phyloP scores from a whole-genome alignment of 1,140 invertebrate genomes.

The Neodiprion lecontei region DNA sequence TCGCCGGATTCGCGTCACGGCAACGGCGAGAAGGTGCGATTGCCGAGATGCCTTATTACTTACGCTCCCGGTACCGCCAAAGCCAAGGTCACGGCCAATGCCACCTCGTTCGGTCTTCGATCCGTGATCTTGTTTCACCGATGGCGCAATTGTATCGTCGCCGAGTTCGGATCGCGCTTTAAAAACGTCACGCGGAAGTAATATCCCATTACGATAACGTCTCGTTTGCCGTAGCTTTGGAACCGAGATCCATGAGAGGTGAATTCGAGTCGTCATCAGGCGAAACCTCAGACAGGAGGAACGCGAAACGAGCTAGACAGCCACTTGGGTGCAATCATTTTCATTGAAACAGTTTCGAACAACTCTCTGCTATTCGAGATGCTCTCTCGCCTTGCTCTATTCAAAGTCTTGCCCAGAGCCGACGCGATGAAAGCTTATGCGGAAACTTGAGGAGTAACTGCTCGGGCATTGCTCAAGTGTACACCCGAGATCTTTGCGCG shows the following conservation, averaged over 20 bases:
- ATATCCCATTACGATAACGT: neutral
- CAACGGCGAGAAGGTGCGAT: constrained; percentile 14
- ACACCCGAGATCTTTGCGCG: too few species aligned
- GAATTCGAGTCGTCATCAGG: neutral
- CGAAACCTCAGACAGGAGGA: neutral
- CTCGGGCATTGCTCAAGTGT: too few species aligned
- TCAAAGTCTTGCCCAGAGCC: too few species aligned
- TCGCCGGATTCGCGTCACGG: constrained; percentile 1
- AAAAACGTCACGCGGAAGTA: neutral
- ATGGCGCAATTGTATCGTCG: constrained; percentile 13
- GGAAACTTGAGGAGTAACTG: neutral
- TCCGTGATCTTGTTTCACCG: neutral
- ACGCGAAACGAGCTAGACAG: constrained; percentile 1
- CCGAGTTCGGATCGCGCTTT: neutral
- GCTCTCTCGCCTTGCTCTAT: neutral
- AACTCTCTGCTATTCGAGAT: neutral
- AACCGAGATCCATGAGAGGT: neutral
- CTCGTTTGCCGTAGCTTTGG: neutral
- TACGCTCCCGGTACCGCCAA: constrained; percentile 37
- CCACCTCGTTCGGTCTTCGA: neutral
- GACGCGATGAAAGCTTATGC: neutral
- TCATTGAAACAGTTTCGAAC: constrained; percentile 7
- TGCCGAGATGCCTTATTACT: constrained; percentile 33
- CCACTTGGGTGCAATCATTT: constrained; percentile 1
- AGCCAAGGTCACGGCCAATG: constrained; percentile 36